Conservation (phyloP, 2,113 vertebrate species). For the Forbesichthys papilliferus region DNA sequence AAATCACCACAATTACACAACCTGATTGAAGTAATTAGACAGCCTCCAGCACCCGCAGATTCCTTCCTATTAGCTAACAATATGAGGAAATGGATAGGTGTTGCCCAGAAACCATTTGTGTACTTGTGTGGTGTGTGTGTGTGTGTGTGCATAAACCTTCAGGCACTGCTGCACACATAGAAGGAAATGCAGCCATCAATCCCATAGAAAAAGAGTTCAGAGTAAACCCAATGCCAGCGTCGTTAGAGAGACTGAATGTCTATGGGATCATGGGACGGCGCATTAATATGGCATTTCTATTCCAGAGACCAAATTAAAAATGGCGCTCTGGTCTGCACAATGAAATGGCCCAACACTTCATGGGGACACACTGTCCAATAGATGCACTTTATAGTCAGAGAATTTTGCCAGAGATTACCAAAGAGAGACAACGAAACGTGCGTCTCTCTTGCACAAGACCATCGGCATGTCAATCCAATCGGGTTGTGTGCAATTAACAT, state of each 20-base stretch:
- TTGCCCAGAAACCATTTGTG: slow-evolving; percentile 38
- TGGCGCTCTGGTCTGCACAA: slow-evolving; percentile 11
- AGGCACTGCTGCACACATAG: slow-evolving; percentile 24
- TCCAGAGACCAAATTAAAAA: slow-evolving; percentile 55
- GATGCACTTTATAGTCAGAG: slow-evolving; percentile 33
- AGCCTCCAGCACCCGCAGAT: slow-evolving; percentile 43
- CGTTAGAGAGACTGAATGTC: slow-evolving; percentile 54
- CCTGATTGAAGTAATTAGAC: slow-evolving; percentile 68
- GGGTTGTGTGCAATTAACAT: too few species aligned
- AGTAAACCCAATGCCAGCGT: slow-evolving; percentile 31
- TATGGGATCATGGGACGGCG: slow-evolving; percentile 21
- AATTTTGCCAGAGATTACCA: slow-evolving; percentile 7
- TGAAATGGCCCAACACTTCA: slow-evolving; percentile 35
- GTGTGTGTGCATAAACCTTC: slow-evolving; percentile 26
- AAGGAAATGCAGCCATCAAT: slow-evolving; percentile 48
- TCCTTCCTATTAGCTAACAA: slow-evolving; percentile 45
- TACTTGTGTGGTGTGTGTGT: slow-evolving; percentile 8
- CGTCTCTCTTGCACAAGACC: too few species aligned
- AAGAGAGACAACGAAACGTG: too few species aligned
- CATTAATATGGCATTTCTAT: slow-evolving; percentile 52
- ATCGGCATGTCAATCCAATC: too few species aligned
- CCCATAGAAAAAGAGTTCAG: slow-evolving; percentile 23
- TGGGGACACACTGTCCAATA: slow-evolving; percentile 38
- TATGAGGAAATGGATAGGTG: slow-evolving; percentile 52
- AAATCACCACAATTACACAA: slow-evolving; percentile 66